Percentiles rank a stretch among this genome's conserved stretches.
These are phyloP conservation scores for Pseudorhiza aurosa DNA, from an alignment of 30 jellyfish, hydroid and myxozoan genomes.

Conservation along the genomic window DNA sequence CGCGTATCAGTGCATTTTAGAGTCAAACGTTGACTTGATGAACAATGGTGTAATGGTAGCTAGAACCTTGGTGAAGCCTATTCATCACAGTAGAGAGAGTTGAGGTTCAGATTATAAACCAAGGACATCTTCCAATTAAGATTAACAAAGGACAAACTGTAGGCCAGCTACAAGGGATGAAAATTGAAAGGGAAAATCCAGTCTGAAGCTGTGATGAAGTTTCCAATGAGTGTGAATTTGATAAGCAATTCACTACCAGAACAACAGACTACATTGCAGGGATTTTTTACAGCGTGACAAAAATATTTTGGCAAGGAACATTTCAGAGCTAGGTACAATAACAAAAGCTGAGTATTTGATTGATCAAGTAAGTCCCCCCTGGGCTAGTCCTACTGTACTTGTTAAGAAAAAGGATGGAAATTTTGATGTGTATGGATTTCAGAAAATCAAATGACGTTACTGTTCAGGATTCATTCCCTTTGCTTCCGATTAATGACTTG, in stretches of 20 bases:
- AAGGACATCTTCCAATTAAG: conserved; percentile 38
- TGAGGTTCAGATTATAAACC: conserved; percentile 24
- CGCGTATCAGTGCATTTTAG: conserved; percentile 15
- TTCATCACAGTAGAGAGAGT: conserved; percentile 6
- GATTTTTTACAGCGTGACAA: not conserved
- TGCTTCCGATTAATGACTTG: conserved; percentile 19
- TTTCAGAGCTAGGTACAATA: not conserved
- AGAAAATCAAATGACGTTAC: conserved; percentile 48
- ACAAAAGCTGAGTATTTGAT: not conserved
- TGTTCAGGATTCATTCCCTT: conserved; percentile 24
- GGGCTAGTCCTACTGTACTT: conserved; percentile 59
- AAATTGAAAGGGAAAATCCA: conserved; percentile 5
- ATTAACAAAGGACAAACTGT: conserved; percentile 39
- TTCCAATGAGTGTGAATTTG: not conserved
- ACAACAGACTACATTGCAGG: not conserved
- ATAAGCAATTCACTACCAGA: not conserved
- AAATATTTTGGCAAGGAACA: not conserved
- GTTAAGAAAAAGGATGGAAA: conserved; percentile 52
- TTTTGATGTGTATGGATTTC: conserved; percentile 31
- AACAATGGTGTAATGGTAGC: conserved; percentile 35
- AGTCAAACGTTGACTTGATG: no score
- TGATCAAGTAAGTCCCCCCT: conserved; percentile 48
- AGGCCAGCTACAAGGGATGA: conserved; percentile 29
- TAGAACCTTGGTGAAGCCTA: conserved; percentile 34
- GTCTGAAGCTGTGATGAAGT: not conserved